phyloP scores from a whole-genome alignment of 2,113 vertebrate species.

The Nothoprocta perdicaria region DNA sequence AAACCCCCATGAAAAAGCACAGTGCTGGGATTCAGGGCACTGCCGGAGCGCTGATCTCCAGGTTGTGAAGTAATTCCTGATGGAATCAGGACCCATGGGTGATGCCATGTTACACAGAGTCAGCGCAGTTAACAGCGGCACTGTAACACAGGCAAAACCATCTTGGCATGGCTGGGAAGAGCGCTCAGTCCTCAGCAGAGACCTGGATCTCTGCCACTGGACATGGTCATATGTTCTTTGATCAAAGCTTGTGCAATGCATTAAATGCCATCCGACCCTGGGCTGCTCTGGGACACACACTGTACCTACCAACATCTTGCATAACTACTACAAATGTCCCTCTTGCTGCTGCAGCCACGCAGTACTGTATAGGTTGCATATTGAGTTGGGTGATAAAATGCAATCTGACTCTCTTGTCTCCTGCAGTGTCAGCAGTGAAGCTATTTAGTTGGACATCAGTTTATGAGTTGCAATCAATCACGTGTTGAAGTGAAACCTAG shows the following conservation, averaged over 20 bases:
- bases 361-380: conserved; percentile 5
- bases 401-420: background rate
- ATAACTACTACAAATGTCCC: conserved; percentile 18
- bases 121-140: background rate
- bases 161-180: background rate
- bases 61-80: background rate
- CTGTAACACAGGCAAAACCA: background rate
- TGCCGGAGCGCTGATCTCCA: accelerated
- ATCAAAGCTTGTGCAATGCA: background rate
- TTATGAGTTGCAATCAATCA: background rate
- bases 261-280: background rate
- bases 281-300: background rate
- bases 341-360: background rate
- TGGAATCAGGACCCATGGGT: background rate
- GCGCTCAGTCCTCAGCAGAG: background rate
- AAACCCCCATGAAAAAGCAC: background rate
- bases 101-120: background rate
- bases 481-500: background rate
- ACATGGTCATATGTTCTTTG: background rate
- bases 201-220: background rate
- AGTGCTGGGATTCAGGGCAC: accelerated
- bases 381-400: conserved; percentile 6
- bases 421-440: background rate
- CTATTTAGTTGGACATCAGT: conserved; percentile 9
- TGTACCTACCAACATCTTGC: conserved; percentile 12